phyloP scores from a whole-genome alignment of 2,888 invertebrate genomes.

The Ichneumoninae sp. region DNA sequence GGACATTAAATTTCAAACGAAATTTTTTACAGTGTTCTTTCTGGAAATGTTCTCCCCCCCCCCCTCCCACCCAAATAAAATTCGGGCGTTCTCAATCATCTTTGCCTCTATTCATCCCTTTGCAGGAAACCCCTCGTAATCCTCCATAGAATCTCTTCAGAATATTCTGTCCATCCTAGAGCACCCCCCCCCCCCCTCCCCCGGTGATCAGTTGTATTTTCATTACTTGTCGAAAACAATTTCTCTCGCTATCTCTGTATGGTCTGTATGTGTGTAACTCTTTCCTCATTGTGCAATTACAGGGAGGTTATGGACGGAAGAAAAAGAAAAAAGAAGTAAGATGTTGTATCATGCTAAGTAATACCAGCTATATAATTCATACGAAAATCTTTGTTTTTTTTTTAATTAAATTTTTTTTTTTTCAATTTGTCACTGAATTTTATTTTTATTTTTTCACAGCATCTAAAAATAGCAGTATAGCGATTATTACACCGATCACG shows the following conservation, averaged over 20 bases:
- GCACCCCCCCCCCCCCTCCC: neutral
- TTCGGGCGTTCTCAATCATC: slow-evolving; percentile 15
- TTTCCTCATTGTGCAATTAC: slow-evolving; percentile 87
- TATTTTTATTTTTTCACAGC: slow-evolving; percentile 57
- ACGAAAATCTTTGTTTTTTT: slow-evolving; percentile 71
- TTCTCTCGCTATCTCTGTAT: slow-evolving; percentile 76
- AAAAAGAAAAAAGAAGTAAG: slow-evolving; percentile 99
- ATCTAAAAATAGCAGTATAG: slow-evolving; percentile 55
- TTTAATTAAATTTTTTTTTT: neutral
- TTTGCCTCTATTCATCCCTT: slow-evolving; percentile 4
- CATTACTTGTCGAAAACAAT: slow-evolving; percentile 71
- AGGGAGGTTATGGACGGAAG: slow-evolving; percentile 97
- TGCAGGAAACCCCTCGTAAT: slow-evolving; percentile 15
- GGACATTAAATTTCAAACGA: neutral
- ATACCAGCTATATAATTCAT: slow-evolving; percentile 73
- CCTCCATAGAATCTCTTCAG: slow-evolving; percentile 9
- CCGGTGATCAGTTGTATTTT: slow-evolving; percentile 66
- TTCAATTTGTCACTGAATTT: slow-evolving; percentile 57
- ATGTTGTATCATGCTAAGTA: slow-evolving; percentile 85
- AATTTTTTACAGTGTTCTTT: neutral
- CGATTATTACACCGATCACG: slow-evolving; percentile 29
- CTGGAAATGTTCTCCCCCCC: neutral
- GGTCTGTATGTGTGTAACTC: slow-evolving; percentile 83
- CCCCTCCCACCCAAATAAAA: neutral
- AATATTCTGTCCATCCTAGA: neutral